These are phyloP conservation scores for Hemitrygon akajei DNA, from an alignment of 2,797 vertebrate species.

Conservation along the genomic window DNA sequence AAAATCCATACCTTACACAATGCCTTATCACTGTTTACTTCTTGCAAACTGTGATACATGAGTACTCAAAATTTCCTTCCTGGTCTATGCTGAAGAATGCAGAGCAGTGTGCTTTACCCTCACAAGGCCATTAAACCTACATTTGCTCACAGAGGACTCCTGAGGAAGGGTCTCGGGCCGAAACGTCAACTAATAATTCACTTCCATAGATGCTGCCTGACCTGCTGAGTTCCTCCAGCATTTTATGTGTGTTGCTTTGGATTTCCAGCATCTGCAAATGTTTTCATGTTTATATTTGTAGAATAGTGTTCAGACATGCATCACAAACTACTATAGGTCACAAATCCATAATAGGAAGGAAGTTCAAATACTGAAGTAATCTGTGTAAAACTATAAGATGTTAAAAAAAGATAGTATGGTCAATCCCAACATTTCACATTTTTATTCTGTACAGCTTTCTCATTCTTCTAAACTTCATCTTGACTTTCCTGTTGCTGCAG, in stretches of 20 bases:
- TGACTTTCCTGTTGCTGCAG: not conserved
- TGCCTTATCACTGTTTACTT: not conserved
- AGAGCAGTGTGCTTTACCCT: not conserved
- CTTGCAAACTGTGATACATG: not conserved
- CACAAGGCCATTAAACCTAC: not conserved
- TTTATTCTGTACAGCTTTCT: not conserved
- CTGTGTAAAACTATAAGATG: not conserved
- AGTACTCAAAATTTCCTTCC: not conserved
- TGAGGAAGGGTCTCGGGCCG: no score
- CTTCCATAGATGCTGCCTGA: no score
- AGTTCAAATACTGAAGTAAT: not conserved
- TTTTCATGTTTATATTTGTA: not conserved
- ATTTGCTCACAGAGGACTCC: not conserved
- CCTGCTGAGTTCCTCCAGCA: no score
- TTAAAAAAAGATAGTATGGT: not conserved
- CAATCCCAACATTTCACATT: not conserved
- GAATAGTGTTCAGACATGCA: not conserved
- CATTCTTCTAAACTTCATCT: not conserved
- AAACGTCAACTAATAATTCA: no score
- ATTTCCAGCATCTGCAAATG: no score
- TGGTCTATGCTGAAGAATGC: not conserved
- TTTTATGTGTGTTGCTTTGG: no score
- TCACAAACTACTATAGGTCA: not conserved
- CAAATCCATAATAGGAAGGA: not conserved
- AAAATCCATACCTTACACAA: not conserved